Evolutionary conservation across 2,797 vertebrate species (phyloP).

Genomic region (Pagetopsis macropterus): DNA sequence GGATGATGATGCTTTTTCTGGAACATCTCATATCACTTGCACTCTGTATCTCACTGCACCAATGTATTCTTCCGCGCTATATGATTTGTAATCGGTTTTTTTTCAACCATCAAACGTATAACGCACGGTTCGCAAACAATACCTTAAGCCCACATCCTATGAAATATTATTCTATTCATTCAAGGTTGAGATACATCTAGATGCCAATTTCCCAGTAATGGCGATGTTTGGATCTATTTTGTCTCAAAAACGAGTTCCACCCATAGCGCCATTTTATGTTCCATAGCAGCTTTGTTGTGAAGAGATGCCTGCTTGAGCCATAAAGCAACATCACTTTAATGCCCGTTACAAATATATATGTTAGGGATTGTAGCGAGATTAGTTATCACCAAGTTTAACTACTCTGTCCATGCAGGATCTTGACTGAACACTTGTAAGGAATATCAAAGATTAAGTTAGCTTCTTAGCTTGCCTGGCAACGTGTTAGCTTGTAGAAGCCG

Average conservation of each 20-base stretch:
- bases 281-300: conserved; percentile 69
- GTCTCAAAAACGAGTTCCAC: conserved; percentile 73
- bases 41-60: conserved; percentile 55
- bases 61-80: conserved; percentile 69
- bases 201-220: not conserved
- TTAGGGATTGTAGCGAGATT: not conserved
- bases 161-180: not conserved
- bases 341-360: not conserved
- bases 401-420: too few species aligned
- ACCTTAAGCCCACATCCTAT: fast-evolving
- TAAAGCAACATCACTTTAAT: fast-evolving
- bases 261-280: conserved; percentile 84
- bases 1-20: not conserved
- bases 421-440: not conserved
- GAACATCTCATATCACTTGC: conserved; percentile 13
- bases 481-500: conserved; percentile 39
- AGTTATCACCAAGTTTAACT: not conserved
- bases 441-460: conserved; percentile 13
- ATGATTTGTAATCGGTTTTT: not conserved
- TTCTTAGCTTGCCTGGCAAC: conserved; percentile 40
- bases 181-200: not conserved
- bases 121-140: fast-evolving
- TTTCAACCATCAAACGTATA: not conserved
- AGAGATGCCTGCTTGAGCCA: not conserved
- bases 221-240: conserved; percentile 73